phyloP scores from a whole-genome alignment of 92 coral and sea anemone genomes.

The Umimayanthus kanabou region DNA sequence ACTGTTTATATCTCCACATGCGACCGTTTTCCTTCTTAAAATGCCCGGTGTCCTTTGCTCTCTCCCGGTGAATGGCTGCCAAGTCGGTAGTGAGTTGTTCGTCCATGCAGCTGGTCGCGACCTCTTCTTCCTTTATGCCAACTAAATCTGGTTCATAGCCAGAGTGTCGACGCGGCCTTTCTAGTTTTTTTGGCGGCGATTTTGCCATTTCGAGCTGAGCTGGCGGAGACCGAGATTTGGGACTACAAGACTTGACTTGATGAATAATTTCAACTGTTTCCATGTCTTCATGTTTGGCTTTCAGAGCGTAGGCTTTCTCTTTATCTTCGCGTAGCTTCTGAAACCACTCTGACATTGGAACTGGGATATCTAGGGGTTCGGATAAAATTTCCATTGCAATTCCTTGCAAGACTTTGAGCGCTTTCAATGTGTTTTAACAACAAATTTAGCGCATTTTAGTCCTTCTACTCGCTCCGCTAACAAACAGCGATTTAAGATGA shows the following conservation, averaged over 20 bases:
- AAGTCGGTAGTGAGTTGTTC: neutral
- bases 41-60: slow-evolving; percentile 38
- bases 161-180: slow-evolving; percentile 35
- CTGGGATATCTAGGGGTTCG: slow-evolving; percentile 29
- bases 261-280: slow-evolving; percentile 36
- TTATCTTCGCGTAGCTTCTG: slow-evolving; percentile 40
- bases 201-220: slow-evolving; percentile 8
- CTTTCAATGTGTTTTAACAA: neutral
- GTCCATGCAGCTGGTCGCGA: neutral
- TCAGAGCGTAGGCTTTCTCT: slow-evolving; percentile 33
- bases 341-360: slow-evolving; percentile 44
- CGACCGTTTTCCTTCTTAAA: slow-evolving; percentile 25
- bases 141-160: slow-evolving; percentile 37
- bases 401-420: neutral
- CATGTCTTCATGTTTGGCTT: slow-evolving; percentile 37
- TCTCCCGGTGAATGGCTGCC: slow-evolving; percentile 42
- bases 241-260: slow-evolving; percentile 19
- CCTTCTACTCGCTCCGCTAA: slow-evolving; percentile 24
- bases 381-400: slow-evolving; percentile 32
- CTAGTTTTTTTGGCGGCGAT: slow-evolving; percentile 9
- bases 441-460: neutral
- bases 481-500: slow-evolving; percentile 41
- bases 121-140: slow-evolving; percentile 39
- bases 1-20: slow-evolving; percentile 40
- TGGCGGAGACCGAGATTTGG: slow-evolving; percentile 25